phyloP scores from a whole-genome alignment of 2,888 invertebrate genomes.

The Elysia crispata region DNA sequence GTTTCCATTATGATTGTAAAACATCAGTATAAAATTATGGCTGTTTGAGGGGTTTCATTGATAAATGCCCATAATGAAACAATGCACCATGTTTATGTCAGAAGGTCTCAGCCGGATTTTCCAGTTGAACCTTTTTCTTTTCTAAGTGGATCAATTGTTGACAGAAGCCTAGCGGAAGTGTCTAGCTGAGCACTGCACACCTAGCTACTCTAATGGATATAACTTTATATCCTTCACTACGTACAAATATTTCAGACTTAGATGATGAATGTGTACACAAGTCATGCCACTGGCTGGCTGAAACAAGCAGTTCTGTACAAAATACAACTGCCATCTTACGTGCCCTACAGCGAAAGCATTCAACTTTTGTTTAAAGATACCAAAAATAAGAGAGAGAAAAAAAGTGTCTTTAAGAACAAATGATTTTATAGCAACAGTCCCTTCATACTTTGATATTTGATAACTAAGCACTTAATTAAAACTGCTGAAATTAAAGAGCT shows the following conservation, averaged over 20 bases:
- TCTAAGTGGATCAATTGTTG: not conserved
- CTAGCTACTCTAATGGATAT: not conserved
- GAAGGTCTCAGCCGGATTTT: too few species aligned
- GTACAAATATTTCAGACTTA: constrained; percentile 4
- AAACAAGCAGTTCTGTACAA: constrained; percentile 2
- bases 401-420: not conserved
- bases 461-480: constrained; percentile 12
- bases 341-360: too few species aligned
- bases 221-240: not conserved
- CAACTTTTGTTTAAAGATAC: not conserved
- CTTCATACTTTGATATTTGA: too few species aligned
- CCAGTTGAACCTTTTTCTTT: too few species aligned
- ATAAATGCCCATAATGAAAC: too few species aligned
- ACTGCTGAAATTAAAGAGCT: too few species aligned
- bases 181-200: constrained; percentile 10
- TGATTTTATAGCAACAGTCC: too few species aligned
- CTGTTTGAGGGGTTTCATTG: too few species aligned
- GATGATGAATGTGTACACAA: constrained; percentile 43
- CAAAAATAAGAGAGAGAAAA: constrained; percentile 1
- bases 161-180: not conserved
- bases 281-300: not conserved
- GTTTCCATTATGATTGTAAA: too few species aligned
- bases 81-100: too few species aligned
- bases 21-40: too few species aligned
- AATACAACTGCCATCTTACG: too few species aligned